Evolutionary conservation across 2,888 invertebrate species (phyloP), one percentile per base, ranked within the genome.

Genomic region (Hypsopygia costalis): DNA sequence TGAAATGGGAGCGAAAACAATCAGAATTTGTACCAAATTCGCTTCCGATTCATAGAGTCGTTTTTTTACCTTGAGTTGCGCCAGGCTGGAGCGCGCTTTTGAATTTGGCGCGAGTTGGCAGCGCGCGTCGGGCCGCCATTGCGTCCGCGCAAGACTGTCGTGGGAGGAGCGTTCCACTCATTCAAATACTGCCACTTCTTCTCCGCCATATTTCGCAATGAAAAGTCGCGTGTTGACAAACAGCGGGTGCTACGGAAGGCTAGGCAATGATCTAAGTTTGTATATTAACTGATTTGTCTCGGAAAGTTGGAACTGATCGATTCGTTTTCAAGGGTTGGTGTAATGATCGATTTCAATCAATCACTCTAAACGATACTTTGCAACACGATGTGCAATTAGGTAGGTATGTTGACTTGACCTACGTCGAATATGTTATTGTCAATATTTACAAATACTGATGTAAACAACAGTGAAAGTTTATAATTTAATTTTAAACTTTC

Each of bases 131-230:
- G 45, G 54, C 64, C 69, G 77, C 79, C 85, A 81, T 81, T 45
- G 75, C 77, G 78, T 41, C 60, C 56, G 73, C 79, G 79, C 71
- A 54, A 41, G 20, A 87, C 87, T 87, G 80, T 51, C 44, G 47
- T 28, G 64, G 58, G 63, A 66, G 66, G 65, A 57, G 47, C 35
- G 42, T 25, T 22, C 56, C 58, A 41, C 47, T 47, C 62, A 55
- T 49, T 79, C 72, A 83, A 78, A 87, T 86, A 86, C 76, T 79
- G 58, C 86, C 85, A 83, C 85, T 78, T 64, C 86, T 71, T 69
- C 62, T 56, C 54, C 43, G 10, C 44, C 41, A 41, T 49, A 58
- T 74, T 64, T 68, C 56, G 69, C 68, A 73, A 74, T 62, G 55
- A 55, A 51, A 55, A 56, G 55, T 46, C 54, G 56, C 58, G 52